These are phyloP conservation scores for Anagyrus pseudococci DNA, from an alignment of 2,888 invertebrate genomes.

Conservation along the genomic window DNA sequence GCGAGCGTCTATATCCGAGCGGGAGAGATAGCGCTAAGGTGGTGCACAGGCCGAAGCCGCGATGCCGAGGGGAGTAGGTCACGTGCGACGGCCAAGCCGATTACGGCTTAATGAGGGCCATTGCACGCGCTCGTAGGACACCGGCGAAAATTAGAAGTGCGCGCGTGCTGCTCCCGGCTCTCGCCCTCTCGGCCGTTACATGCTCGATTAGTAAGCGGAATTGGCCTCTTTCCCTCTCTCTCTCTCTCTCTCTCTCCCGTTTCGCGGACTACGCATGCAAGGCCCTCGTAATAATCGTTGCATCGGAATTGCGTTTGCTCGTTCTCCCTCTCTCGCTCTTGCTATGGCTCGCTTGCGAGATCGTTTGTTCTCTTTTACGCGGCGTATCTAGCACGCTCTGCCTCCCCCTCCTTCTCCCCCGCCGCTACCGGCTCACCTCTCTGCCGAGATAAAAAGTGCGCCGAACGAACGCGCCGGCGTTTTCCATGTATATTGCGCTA, in stretches of 20 bases:
- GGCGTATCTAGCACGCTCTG: too few species aligned
- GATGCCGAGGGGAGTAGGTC: background rate
- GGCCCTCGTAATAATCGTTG: slow-evolving; percentile 28
- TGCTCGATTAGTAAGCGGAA: slow-evolving; percentile 28
- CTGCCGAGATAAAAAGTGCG: too few species aligned
- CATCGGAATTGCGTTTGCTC: slow-evolving; percentile 1
- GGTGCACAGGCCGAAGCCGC: background rate
- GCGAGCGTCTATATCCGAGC: background rate
- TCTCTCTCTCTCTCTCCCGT: too few species aligned
- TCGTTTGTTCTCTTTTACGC: too few species aligned
- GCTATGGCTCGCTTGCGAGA: too few species aligned
- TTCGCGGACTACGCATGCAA: too few species aligned
- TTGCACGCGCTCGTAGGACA: slow-evolving; percentile 6
- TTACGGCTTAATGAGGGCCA: slow-evolving; percentile 31
- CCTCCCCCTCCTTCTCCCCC: too few species aligned
- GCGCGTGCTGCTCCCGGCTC: background rate
- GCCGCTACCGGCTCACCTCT: too few species aligned
- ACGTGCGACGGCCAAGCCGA: slow-evolving; percentile 10
- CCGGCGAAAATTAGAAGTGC: slow-evolving; percentile 33
- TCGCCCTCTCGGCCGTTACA: slow-evolving; percentile 22
- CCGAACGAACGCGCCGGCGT: too few species aligned
- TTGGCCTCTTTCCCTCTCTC: slow-evolving; percentile 10
- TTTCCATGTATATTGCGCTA: too few species aligned
- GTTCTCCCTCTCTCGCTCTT: background rate
- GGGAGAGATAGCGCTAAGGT: background rate